phyloP scores from a whole-genome alignment of 2,113 vertebrate genomes.

The Formicarius rufipectus region DNA sequence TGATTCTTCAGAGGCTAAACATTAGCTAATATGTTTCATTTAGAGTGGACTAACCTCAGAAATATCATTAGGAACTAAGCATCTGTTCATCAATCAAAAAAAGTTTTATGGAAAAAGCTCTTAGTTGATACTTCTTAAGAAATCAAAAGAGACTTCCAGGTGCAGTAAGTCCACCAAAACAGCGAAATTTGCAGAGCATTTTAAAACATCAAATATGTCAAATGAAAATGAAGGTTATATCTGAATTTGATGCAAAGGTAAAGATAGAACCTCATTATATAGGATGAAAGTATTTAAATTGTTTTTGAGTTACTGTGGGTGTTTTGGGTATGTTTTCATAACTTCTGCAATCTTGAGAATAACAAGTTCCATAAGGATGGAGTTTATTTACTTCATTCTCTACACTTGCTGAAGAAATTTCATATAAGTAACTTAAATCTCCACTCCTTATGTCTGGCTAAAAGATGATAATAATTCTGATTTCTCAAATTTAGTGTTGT shows the following conservation, averaged over 20 bases:
- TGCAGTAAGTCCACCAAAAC: background rate
- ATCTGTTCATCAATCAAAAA: conserved; percentile 41
- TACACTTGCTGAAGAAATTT: background rate
- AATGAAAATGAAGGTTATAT: background rate
- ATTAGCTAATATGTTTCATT: conserved; percentile 48
- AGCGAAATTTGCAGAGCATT: background rate
- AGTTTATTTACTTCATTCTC: background rate
- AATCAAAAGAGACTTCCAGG: background rate
- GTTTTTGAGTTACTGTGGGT: background rate
- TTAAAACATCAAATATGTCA: background rate
- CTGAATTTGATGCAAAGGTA: background rate
- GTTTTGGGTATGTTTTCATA: background rate
- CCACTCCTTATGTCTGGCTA: background rate
- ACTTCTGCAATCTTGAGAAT: background rate
- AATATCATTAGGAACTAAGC: conserved; percentile 3
- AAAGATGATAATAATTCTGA: background rate
- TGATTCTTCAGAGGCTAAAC: conserved; percentile 22
- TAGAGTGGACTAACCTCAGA: conserved; percentile 35
- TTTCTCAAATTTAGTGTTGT: background rate
- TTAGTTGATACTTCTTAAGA: background rate
- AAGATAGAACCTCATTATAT: background rate
- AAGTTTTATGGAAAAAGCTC: background rate
- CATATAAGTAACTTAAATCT: background rate
- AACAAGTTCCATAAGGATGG: background rate
- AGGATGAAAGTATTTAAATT: background rate